phyloP scores from a whole-genome alignment of 2,113 vertebrate species.

The Chaetorhynchus papuensis region DNA sequence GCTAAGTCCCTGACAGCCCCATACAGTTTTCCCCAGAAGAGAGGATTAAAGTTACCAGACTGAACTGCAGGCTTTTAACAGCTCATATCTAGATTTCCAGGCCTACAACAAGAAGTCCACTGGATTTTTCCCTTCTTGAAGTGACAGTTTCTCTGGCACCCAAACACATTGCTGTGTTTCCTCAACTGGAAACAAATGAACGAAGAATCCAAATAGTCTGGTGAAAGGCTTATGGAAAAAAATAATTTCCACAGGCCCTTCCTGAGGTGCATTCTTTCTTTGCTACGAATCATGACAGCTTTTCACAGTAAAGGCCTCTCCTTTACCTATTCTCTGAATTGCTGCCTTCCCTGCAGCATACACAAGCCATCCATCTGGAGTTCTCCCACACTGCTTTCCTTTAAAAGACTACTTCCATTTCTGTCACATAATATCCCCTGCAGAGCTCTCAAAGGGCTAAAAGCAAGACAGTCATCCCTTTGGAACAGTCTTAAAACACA shows the following conservation, averaged over 20 bases:
- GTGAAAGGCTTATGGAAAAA: constrained; percentile 15
- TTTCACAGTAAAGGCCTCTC: background rate
- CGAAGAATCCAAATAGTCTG: constrained; percentile 24
- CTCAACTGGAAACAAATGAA: constrained; percentile 39
- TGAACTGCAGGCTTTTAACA: background rate
- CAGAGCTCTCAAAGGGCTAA: background rate
- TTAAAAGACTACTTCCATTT: constrained; percentile 2
- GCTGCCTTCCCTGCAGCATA: background rate
- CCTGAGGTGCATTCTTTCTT: background rate
- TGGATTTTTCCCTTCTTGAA: background rate
- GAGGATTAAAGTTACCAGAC: background rate
- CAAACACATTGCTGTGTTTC: background rate
- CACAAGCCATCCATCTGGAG: background rate
- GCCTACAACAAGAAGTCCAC: background rate
- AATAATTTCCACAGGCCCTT: background rate
- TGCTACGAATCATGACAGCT: background rate
- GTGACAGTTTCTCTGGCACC: constrained; percentile 3
- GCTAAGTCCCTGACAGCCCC: background rate
- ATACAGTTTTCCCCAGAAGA: background rate
- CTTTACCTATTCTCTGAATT: background rate
- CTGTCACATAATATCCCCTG: background rate
- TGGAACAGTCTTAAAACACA: background rate
- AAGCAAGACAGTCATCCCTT: background rate
- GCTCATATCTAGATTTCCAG: background rate
- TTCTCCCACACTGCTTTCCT: background rate